phyloP scores from a whole-genome alignment of 2,888 invertebrate species.

The Euplagia quadripunctaria region DNA sequence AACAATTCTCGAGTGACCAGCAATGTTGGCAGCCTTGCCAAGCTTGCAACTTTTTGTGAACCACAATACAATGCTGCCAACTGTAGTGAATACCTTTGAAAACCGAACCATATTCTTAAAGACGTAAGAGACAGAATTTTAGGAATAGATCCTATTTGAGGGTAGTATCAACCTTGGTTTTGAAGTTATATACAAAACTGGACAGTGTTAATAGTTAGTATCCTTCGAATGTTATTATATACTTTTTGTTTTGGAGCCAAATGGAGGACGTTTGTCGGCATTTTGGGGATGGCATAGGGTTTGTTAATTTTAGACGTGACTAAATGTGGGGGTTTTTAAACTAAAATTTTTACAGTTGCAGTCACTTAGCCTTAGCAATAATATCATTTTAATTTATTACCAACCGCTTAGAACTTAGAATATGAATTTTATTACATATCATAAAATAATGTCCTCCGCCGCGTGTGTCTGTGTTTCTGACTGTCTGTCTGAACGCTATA shows the following conservation, averaged over 20 bases:
- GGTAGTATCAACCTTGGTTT: slow-evolving; percentile 36
- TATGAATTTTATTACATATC: no score
- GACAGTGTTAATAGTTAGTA: slow-evolving; percentile 77
- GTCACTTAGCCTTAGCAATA: not conserved
- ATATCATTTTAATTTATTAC: not conserved
- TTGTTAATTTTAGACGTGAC: slow-evolving; percentile 40
- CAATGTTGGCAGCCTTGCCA: slow-evolving; percentile 73
- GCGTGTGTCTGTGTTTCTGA: no score
- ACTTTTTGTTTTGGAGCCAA: slow-evolving; percentile 77
- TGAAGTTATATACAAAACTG: slow-evolving; percentile 71
- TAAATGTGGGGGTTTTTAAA: slow-evolving; percentile 4
- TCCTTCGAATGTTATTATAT: slow-evolving; percentile 74
- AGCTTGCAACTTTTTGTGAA: slow-evolving; percentile 66
- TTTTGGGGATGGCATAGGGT: slow-evolving; percentile 34
- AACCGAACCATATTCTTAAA: slow-evolving; percentile 17
- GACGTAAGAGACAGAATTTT: slow-evolving; percentile 1
- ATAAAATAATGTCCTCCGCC: no score
- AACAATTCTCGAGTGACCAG: slow-evolving; percentile 80
- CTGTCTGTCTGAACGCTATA: no score
- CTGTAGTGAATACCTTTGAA: slow-evolving; percentile 18
- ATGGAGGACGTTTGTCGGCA: slow-evolving; percentile 55
- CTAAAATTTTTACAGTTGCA: not conserved
- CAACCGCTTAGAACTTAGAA: no score
- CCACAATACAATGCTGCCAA: slow-evolving; percentile 32
- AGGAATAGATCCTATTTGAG: not conserved